Percentiles rank a stretch among this genome's conserved stretches.
Evolutionary conservation across 2,888 invertebrate species (phyloP).

Genomic region (Lasius fuliginosus): DNA sequence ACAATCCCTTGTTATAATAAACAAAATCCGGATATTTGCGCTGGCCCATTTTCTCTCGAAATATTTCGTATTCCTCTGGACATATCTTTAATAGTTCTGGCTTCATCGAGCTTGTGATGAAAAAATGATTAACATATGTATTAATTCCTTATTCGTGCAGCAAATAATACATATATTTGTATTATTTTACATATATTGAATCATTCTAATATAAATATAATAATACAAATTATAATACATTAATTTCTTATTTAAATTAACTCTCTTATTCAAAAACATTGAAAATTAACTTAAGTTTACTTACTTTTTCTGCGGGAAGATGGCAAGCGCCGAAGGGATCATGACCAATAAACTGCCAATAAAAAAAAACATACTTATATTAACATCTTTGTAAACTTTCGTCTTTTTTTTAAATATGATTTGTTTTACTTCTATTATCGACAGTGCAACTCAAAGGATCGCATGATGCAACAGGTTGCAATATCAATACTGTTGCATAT

Average conservation of each 20-base stretch:
- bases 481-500: not conserved
- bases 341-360: conserved; percentile 66
- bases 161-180: not conserved
- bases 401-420: not conserved
- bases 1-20: conserved; percentile 74
- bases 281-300: conserved; percentile 23
- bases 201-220: not conserved
- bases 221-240: not conserved
- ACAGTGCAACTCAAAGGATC: not conserved
- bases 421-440: not conserved
- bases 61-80: conserved; percentile 57
- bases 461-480: not conserved
- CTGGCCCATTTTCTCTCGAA: conserved; percentile 40
- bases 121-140: conserved; percentile 4
- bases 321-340: conserved; percentile 74
- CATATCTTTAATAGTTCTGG: conserved; percentile 55
- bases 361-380: not conserved
- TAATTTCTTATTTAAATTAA: not conserved
- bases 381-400: not conserved
- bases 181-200: not conserved
- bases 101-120: conserved; percentile 55
- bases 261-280: not conserved
- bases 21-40: conserved; percentile 59
- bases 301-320: conserved; percentile 74
- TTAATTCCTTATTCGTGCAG: not conserved